A percentile compares a stretch with the other conserved stretches of the same genome.
Evolutionary conservation across 2,888 invertebrate genomes (phyloP).

Genomic region (Parnassius mnemosyne): DNA sequence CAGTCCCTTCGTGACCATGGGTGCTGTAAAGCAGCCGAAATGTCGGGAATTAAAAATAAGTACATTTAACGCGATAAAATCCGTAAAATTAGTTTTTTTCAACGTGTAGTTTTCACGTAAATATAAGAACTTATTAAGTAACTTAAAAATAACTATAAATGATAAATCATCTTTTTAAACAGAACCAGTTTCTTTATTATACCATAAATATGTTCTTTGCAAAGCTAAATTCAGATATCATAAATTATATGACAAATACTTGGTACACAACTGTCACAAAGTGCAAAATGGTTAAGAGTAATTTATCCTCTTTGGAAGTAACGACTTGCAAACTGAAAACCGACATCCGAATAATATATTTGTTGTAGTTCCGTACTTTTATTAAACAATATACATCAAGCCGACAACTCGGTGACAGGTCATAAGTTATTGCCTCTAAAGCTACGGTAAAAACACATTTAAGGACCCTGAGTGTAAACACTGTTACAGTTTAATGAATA

Average conservation of each 20-base stretch:
- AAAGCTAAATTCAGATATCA: neutral
- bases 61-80: too few relatives aligned
- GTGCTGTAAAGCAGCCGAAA: too few relatives aligned
- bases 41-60: too few relatives aligned
- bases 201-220: neutral
- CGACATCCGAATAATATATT: neutral
- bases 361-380: conserved; percentile 7
- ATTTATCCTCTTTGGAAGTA: neutral
- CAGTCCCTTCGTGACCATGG: too few relatives aligned
- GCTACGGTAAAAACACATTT: conserved; percentile 11
- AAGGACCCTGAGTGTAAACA: conserved; percentile 1
- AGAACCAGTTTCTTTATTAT: too few relatives aligned
- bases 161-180: too few relatives aligned
- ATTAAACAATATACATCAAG: conserved; percentile 21
- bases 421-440: conserved; percentile 19
- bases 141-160: too few relatives aligned
- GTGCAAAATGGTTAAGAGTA: conserved; percentile 1
- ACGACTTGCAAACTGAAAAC: neutral
- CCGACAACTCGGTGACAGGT: conserved; percentile 15
- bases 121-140: too few relatives aligned
- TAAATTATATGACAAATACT: neutral
- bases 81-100: too few relatives aligned
- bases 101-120: too few relatives aligned
- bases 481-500: conserved; percentile 9
- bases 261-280: neutral